Evolutionary conservation across 2,797 vertebrate species (phyloP).

Genomic region (Schizopygopsis malacanthus): DNA sequence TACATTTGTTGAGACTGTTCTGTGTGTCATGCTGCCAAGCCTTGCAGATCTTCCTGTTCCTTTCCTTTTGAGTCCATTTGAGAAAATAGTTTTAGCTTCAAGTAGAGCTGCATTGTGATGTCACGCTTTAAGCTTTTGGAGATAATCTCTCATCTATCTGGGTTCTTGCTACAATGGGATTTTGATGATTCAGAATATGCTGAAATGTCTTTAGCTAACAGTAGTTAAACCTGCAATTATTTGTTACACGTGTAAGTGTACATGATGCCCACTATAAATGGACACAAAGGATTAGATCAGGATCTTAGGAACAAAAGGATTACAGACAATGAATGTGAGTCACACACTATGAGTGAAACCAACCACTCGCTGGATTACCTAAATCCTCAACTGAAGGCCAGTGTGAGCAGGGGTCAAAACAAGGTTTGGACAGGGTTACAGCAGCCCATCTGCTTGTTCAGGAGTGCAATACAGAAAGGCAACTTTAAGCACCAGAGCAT

Average conservation of each 20-base stretch:
- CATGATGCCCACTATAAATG: conserved; percentile 66
- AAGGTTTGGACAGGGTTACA: conserved; percentile 12
- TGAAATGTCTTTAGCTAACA: conserved; percentile 17
- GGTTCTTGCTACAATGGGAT: conserved; percentile 24
- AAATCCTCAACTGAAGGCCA: conserved; percentile 64
- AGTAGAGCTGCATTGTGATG: conserved; percentile 22
- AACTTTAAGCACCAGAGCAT: background rate
- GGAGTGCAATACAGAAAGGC: background rate
- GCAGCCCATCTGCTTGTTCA: conserved; percentile 37
- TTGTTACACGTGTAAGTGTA: conserved; percentile 58
- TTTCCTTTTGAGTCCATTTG: conserved; percentile 27
- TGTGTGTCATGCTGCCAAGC: conserved; percentile 67
- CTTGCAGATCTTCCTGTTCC: conserved; percentile 33
- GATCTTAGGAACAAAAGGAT: conserved; percentile 77
- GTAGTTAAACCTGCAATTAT: conserved; percentile 45
- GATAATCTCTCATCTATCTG: conserved; percentile 49
- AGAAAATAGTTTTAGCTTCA: conserved; percentile 56
- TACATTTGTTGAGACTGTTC: conserved; percentile 70
- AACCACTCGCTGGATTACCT: conserved; percentile 61
- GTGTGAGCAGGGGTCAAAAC: conserved; percentile 55
- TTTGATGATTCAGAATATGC: conserved; percentile 31
- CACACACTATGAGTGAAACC: conserved; percentile 72
- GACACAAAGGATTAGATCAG: conserved; percentile 72
- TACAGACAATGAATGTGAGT: conserved; percentile 74
- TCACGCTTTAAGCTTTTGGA: conserved; percentile 45